phyloP scores from a whole-genome alignment of 2,888 invertebrate species.

The Alviniconcha strummeri region DNA sequence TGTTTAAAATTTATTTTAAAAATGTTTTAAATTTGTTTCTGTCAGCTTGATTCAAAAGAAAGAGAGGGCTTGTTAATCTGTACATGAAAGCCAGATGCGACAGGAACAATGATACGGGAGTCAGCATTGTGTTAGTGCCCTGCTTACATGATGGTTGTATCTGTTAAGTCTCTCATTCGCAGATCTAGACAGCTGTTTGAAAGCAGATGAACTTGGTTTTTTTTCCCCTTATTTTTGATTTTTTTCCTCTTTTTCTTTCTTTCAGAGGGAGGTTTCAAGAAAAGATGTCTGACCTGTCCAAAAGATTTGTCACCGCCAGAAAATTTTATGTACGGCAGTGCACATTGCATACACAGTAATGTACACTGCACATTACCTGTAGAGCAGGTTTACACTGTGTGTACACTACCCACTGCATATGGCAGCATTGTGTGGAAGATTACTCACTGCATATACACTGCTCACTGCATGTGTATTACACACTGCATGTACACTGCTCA shows the following conservation, averaged over 20 bases:
- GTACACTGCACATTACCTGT: not conserved
- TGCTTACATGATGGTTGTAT: not conserved
- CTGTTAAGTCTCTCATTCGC: not conserved
- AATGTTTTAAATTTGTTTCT: no score
- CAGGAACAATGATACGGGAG: no score
- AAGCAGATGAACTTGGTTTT: not conserved
- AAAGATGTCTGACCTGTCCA: constrained; percentile 30
- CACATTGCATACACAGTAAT: not conserved
- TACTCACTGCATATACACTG: not conserved
- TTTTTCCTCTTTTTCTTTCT: not conserved
- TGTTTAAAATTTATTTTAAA: no score
- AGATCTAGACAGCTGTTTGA: not conserved
- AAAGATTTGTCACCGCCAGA: constrained; percentile 30
- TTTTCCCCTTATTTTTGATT: not conserved
- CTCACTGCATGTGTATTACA: not conserved
- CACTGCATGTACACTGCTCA: no score
- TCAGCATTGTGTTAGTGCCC: no score
- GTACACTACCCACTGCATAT: no score
- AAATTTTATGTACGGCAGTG: constrained; percentile 34
- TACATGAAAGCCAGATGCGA: no score
- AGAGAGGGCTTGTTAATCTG: no score
- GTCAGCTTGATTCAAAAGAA: no score
- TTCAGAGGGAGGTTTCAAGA: constrained; percentile 36
- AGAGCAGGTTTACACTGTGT: no score
- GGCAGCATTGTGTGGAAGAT: not conserved